phyloP scores from a whole-genome alignment of 2,888 invertebrate species.

The Plusia festucae region DNA sequence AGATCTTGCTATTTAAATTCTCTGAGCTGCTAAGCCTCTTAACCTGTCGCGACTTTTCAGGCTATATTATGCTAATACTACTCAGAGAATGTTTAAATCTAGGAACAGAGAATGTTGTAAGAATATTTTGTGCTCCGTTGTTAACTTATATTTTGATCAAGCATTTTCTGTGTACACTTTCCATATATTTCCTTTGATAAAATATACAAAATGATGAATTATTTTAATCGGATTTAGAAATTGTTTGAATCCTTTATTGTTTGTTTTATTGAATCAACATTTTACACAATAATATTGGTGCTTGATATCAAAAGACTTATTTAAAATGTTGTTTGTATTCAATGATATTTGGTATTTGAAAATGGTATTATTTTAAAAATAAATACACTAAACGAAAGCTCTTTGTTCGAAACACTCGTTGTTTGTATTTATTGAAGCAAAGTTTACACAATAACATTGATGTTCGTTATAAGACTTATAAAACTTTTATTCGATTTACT shows the following conservation, averaged over 20 bases:
- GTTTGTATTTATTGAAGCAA: background rate
- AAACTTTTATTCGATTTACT: too few relatives aligned
- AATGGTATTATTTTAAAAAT: background rate
- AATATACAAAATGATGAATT: background rate
- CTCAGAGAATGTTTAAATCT: conserved; percentile 1
- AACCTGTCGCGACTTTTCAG: background rate
- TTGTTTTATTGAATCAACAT: background rate
- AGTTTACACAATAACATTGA: background rate
- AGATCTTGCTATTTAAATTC: background rate
- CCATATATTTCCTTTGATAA: too few relatives aligned
- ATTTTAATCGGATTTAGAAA: background rate
- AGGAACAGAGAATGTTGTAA: background rate
- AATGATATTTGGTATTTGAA: too few relatives aligned
- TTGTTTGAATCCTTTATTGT: background rate
- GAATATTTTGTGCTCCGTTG: background rate
- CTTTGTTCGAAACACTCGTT: background rate
- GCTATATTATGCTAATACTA: background rate
- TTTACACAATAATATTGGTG: background rate
- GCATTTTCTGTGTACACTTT: background rate
- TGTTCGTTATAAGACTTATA: background rate
- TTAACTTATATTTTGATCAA: background rate
- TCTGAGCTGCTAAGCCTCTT: background rate
- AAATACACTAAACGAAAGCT: background rate
- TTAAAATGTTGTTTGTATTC: too few relatives aligned
- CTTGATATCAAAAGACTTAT: background rate